Percentiles rank a stretch among this genome's conserved stretches.
Evolutionary conservation across 2,113 vertebrate species (phyloP).

Genomic region (Alethe castanea): DNA sequence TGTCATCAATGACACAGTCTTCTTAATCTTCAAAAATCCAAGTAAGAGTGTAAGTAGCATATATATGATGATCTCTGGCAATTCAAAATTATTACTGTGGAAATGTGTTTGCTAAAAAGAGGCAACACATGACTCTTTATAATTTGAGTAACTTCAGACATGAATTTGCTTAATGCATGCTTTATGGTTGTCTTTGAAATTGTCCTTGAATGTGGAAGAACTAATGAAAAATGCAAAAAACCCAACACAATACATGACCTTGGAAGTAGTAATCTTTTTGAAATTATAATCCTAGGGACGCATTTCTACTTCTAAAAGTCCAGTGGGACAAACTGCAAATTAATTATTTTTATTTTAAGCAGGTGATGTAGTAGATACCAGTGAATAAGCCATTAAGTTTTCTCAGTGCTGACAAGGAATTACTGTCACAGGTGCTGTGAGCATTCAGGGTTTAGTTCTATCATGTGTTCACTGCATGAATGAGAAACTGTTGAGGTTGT

Average conservation of each 20-base stretch:
- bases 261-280: background rate
- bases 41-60: background rate
- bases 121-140: background rate
- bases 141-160: background rate
- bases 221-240: background rate
- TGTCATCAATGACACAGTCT: background rate
- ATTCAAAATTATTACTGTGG: background rate
- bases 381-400: background rate
- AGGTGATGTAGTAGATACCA: background rate
- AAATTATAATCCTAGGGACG: background rate
- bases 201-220: background rate
- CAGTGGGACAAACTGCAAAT: background rate
- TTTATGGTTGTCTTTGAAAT: background rate
- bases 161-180: background rate
- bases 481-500: accelerated
- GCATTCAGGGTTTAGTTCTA: background rate
- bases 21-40: background rate
- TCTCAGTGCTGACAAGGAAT: background rate
- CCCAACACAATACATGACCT: accelerated
- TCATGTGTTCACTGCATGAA: background rate
- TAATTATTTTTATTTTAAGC: background rate
- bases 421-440: accelerated
- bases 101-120: background rate
- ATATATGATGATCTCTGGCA: background rate
- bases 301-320: background rate